Percentiles rank a stretch among this genome's conserved stretches.
Conservation (phyloP, 2,888 invertebrate species). For the Antheraea assamensis region DNA sequence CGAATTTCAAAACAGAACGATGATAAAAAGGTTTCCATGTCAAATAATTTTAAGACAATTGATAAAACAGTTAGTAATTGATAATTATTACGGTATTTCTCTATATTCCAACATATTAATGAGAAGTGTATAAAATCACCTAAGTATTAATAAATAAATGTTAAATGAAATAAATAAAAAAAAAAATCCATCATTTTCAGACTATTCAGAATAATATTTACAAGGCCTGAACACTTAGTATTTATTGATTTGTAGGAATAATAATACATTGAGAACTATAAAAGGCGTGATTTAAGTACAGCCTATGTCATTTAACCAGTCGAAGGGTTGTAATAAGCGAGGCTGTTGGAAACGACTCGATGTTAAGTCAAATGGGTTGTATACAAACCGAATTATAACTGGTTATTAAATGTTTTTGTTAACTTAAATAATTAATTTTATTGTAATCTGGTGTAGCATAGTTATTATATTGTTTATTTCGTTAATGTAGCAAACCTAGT, state of each 20-base stretch:
- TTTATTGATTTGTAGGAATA: conserved; percentile 2
- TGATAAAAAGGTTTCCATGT: too few relatives aligned
- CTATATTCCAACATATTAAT: not conserved
- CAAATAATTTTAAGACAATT: too few relatives aligned
- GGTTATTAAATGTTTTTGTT: not conserved
- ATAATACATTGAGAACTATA: not conserved
- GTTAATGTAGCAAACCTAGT: too few relatives aligned
- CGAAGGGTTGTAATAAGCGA: conserved; percentile 4
- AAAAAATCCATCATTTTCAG: not conserved
- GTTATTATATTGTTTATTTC: too few relatives aligned
- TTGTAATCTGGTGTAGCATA: too few relatives aligned
- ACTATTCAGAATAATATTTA: not conserved
- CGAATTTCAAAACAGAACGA: too few relatives aligned
- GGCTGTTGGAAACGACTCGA: not conserved
- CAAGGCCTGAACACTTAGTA: conserved; percentile 1
- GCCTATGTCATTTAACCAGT: conserved; percentile 1
- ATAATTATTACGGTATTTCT: not conserved
- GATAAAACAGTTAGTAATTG: not conserved
- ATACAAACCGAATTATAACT: not conserved
- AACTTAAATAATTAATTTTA: not conserved
- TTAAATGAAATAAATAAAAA: too few relatives aligned
- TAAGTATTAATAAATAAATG: not conserved
- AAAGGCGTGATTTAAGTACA: conserved; percentile 13
- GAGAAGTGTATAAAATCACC: not conserved
- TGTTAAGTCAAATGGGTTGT: not conserved